A percentile compares a stretch with the other conserved stretches of the same genome.
These are phyloP conservation scores for Pristionchus maxplancki DNA, from an alignment of 2,888 invertebrate species.

Conservation along the genomic window DNA sequence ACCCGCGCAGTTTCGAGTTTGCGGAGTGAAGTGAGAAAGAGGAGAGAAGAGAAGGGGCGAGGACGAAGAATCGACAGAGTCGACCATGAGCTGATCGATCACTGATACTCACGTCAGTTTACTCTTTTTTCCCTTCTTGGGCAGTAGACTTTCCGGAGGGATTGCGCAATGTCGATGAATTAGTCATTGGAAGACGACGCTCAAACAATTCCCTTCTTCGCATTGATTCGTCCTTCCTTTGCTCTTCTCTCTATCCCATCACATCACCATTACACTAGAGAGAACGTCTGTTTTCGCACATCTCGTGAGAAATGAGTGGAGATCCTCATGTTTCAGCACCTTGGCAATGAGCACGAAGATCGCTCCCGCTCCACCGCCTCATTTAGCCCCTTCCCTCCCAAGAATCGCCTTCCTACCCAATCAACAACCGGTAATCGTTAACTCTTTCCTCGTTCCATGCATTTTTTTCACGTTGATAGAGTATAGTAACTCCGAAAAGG, in stretches of 20 bases:
- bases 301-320: slow-evolving; percentile 8
- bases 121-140: neutral
- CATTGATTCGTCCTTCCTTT: slow-evolving; percentile 31
- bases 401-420: slow-evolving; percentile 21
- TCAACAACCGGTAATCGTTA: neutral
- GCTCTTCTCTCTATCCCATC: neutral
- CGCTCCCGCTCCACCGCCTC: slow-evolving; percentile 21
- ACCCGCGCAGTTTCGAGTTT: slow-evolving; percentile 38
- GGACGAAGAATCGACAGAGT: neutral
- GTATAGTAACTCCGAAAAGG: too few species aligned
- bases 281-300: slow-evolving; percentile 2
- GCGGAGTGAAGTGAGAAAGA: slow-evolving; percentile 36
- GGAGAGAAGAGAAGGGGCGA: neutral
- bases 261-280: slow-evolving; percentile 7
- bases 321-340: slow-evolving; percentile 3
- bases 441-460: too few species aligned
- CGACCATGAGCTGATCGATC: slow-evolving; percentile 11
- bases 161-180: neutral
- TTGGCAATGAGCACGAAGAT: slow-evolving; percentile 32
- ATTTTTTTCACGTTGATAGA: too few species aligned
- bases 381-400: neutral
- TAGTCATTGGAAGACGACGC: neutral
- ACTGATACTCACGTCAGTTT: slow-evolving; percentile 5
- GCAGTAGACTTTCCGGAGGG: neutral
- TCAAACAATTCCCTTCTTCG: neutral